Evolutionary conservation across 1,140 invertebrate species (phyloP), one percentile per base, ranked within the genome.

Genomic region (Saccostrea glomerata): DNA sequence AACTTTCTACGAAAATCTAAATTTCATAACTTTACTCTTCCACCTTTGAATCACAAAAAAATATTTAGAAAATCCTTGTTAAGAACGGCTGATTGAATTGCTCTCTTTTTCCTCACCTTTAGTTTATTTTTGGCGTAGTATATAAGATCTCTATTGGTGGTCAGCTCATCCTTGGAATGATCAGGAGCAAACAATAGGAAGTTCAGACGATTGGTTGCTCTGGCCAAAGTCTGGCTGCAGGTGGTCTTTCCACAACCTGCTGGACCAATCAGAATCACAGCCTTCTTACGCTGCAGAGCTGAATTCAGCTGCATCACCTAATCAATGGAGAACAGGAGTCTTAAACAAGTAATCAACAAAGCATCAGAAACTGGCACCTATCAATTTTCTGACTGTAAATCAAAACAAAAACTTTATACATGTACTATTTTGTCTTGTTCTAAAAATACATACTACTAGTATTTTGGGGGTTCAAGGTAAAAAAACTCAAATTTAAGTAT

Each of bases 221-320:
- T 89, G 20, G 92, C 89, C 40, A 95, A 89, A 2, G 92, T 92
- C 12, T 90, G 91, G 58, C 90, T 91, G 55, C 90, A 86, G 13
- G 93, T 94, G 1, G 93, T 93, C 86, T 95, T 95, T 17, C 94
- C 95, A 90, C 94, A 93, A 0, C 94, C 94, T 12, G 93, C 55
- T 40, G 90, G 91, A 0, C 95, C 94, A 83, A 87, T 89, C 70
- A 95, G 86, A 25, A 95, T 93, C 17, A 95, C 93, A 12, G 90
- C 89, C n/a, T 91, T 90, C 70, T 91, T 92, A 36, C 90, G 86
- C 82, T 94, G 90, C 66, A 95, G 83, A 13, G 92, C 92, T 20
- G 91, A 86, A 86, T 94, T 88, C 20, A 95, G 87, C 86, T 94
- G 92, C 82, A 95, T 83, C 23, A 94, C 92, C 94, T 95, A 56